Evolutionary conservation across 2,113 vertebrate species (phyloP), one percentile per base, ranked within the genome.

Genomic region (Cairina moschata): DNA sequence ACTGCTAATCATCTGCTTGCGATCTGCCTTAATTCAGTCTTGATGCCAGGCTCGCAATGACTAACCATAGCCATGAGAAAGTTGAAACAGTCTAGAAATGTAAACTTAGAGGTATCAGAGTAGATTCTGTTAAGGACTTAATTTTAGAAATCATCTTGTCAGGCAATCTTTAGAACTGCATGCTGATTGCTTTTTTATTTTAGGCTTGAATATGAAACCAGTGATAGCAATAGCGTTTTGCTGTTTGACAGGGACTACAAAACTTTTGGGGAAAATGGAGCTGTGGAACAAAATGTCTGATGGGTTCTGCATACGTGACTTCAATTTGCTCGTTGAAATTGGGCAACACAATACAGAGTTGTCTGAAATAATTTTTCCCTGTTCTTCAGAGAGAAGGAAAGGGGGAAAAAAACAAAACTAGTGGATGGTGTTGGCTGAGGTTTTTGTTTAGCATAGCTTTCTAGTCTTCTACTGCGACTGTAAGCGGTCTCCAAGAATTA

Each of bases 121-220:
- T 31, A 88, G 86, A 84, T 94, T 94, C 92, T 81, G 83, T 84
- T 95, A 82, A 82, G 56, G 46, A 78, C 81, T 85, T 96, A 82
- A 95, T 92, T 97, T 94, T 94, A 90, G 91, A 94, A 96, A n/a
- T 91, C 0, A 26, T 84, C 67, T 95, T 96, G 91, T 82, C 93
- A 83, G 59, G 77, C 88, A 89, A 28, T 95, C 83, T 93, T 86
- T 73, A 77, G 80, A 92, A 66, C 88, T 66, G 92, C 92, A 65
- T 96, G 58, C 83, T 91, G 96, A 94, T 94, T 91, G 81, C 92
- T 91, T 83, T 91, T 95, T 94, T 95, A 92, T 94, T 97, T 95
- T 93, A 68, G 94, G 74, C 93, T 93, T 74, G 80, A 77, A 55
- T 83, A 40, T 94, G 81, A 66, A 89, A 84, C 71, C 75, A 50